These are phyloP conservation scores for Dione vanillae DNA, from an alignment of 2,888 invertebrate species.

Conservation along the genomic window DNA sequence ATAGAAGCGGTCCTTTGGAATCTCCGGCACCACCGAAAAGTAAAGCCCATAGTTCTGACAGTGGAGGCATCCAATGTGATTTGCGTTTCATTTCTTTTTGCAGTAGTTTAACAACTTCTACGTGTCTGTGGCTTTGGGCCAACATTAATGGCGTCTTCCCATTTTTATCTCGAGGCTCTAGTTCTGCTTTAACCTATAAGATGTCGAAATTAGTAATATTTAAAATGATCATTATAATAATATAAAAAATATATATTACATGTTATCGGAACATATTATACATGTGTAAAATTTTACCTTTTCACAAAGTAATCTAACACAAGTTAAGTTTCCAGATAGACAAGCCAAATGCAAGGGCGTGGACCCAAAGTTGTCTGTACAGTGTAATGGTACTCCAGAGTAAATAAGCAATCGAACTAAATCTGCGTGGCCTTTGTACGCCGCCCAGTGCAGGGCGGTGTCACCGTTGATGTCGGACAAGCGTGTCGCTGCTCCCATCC, in stretches of 20 bases:
- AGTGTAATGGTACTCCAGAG: slow-evolving; percentile 94
- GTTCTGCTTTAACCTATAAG: slow-evolving; percentile 90
- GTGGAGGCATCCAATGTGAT: slow-evolving; percentile 93
- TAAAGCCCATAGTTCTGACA: slow-evolving; percentile 94
- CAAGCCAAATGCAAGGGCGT: slow-evolving; percentile 96
- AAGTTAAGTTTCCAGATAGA: slow-evolving; percentile 93
- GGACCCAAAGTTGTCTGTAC: slow-evolving; percentile 96
- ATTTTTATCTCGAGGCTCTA: slow-evolving; percentile 95
- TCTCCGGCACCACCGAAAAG: slow-evolving; percentile 96
- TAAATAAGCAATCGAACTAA: slow-evolving; percentile 94
- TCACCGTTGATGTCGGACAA: slow-evolving; percentile 96
- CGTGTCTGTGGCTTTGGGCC: slow-evolving; percentile 94
- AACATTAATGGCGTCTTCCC: slow-evolving; percentile 96
- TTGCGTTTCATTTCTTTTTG: slow-evolving; percentile 92
- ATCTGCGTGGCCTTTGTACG: slow-evolving; percentile 96
- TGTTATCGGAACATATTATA: no score
- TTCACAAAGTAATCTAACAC: slow-evolving; percentile 94
- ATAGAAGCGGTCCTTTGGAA: slow-evolving; percentile 93
- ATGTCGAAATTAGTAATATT: neutral
- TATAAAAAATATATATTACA: no score
- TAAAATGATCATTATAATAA: neutral
- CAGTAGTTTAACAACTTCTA: slow-evolving; percentile 91
- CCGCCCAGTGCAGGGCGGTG: slow-evolving; percentile 96
- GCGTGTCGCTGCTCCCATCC: slow-evolving; percentile 94
- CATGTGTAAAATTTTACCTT: slow-evolving; percentile 81